phyloP scores from a whole-genome alignment of 2,888 invertebrate genomes.

The Penaeus monodon region DNA sequence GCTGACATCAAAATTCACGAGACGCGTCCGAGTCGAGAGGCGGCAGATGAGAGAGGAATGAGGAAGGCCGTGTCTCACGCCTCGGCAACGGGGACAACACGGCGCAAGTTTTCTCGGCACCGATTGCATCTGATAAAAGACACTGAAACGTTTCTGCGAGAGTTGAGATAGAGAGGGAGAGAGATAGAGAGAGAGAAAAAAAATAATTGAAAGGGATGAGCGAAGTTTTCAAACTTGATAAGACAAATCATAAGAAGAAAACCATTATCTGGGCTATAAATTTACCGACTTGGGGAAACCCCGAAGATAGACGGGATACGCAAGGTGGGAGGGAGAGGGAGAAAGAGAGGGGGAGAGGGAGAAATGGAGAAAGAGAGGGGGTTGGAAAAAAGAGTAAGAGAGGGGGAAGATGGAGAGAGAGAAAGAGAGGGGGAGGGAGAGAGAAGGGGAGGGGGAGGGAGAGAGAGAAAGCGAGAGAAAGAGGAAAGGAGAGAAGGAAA shows the following conservation, averaged over 20 bases:
- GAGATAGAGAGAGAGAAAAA: slow-evolving; percentile 6
- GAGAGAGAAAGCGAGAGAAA: neutral
- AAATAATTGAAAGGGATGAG: neutral
- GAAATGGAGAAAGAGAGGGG: neutral
- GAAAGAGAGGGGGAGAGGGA: neutral
- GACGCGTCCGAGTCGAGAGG: no score
- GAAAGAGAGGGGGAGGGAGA: no score
- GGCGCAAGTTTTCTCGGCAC: no score
- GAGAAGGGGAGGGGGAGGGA: neutral
- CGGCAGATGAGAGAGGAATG: no score
- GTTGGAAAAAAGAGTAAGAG: neutral
- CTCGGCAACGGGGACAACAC: no score
- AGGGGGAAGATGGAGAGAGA: neutral
- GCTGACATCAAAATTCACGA: no score
- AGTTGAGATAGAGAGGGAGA: neutral
- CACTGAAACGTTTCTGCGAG: slow-evolving; percentile 1
- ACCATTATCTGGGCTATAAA: no score
- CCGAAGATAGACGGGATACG: neutral
- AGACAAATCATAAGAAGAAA: no score
- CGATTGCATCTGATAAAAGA: neutral
- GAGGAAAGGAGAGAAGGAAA: no score
- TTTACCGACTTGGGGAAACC: no score
- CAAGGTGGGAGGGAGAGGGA: neutral
- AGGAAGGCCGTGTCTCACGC: no score
- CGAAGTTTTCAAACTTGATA: neutral